Evolutionary conservation across 2,888 invertebrate species (phyloP).

Genomic region (Incurvaria masculella): DNA sequence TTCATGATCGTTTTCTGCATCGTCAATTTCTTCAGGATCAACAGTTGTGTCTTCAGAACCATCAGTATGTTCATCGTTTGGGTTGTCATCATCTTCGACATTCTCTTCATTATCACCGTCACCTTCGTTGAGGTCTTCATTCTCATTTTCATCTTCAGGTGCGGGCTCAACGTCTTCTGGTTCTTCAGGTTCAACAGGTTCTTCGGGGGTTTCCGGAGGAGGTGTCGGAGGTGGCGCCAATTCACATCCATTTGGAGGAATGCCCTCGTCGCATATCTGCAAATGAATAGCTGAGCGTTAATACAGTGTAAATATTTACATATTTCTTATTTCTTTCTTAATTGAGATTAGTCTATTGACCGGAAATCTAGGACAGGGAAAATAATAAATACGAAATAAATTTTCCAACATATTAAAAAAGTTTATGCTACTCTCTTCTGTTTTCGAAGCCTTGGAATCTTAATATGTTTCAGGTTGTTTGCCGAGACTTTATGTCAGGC

Average conservation of each 20-base stretch:
- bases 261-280: slow-evolving; percentile 39
- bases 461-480: too few species aligned
- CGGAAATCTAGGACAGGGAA: too few species aligned
- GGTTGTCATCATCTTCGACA: slow-evolving; percentile 2
- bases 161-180: slow-evolving; percentile 7
- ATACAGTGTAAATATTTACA: too few species aligned
- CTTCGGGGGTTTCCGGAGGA: background rate
- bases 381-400: too few species aligned
- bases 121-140: background rate
- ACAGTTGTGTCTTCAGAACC: slow-evolving; percentile 5
- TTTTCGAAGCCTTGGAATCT: too few species aligned
- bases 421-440: too few species aligned
- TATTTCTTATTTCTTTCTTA: too few species aligned
- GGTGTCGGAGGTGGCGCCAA: slow-evolving; percentile 8
- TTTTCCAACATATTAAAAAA: too few species aligned
- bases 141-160: slow-evolving; percentile 4
- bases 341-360: too few species aligned
- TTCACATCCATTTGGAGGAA: slow-evolving; percentile 27
- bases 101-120: slow-evolving; percentile 2
- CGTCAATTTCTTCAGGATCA: slow-evolving; percentile 1
- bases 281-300: too few species aligned
- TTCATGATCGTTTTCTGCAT: slow-evolving; percentile 1
- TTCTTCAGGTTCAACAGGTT: slow-evolving; percentile 6
- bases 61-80: background rate
- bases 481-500: too few species aligned